Evolutionary conservation across 2,888 invertebrate species (phyloP), one percentile per base, ranked within the genome.

Genomic region (Sipha maydis): DNA sequence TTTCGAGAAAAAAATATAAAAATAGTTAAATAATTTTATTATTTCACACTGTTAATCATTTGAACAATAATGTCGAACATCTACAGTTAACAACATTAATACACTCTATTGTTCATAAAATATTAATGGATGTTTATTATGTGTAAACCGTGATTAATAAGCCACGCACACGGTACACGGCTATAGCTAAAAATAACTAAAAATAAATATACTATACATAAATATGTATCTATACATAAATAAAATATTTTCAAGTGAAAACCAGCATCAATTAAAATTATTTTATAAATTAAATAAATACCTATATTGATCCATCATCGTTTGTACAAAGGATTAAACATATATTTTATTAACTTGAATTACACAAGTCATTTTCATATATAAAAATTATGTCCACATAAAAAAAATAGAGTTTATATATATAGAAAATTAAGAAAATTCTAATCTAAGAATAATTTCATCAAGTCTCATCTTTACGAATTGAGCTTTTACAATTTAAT

Each of bases 101-200:
- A 25, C 61, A 25, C 21, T 61, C 3, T 61, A 61, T 61, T 61
- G 25, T 61, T 61, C 25, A 9, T 61, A 25, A 61, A 61, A 34
- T 34, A n/a, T 48, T 76, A n/a, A 76, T 76, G n/a, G 48, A 76
- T 48, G 41, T 76, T 76, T 48, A 76, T 76, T 28, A n/a, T n/a
- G n/a, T 41, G 41, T 76, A n/a, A 48, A 76, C 41, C 5, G 11
- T 25, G 76, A 76, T 41, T 41, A 76, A 76, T 48, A 76, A 75
- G 75, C 14, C n/a, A n/a, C 11, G 69, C 28, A 14, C 11, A 48
- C 48, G 48, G 11, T 1, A 2, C 14, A 48, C 48, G 11, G 11
- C 7, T 25, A 28, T 41, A 38, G 11, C 41, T n/a, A n/a, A n/a
- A n/a, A n/a, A n/a, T n/a, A n/a, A n/a, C n/a, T n/a, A n/a, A n/a